Base-by-base conservation (phyloP, 2,797 vertebrate genomes). In the Myoxocephalus aenaeus region DNA sequence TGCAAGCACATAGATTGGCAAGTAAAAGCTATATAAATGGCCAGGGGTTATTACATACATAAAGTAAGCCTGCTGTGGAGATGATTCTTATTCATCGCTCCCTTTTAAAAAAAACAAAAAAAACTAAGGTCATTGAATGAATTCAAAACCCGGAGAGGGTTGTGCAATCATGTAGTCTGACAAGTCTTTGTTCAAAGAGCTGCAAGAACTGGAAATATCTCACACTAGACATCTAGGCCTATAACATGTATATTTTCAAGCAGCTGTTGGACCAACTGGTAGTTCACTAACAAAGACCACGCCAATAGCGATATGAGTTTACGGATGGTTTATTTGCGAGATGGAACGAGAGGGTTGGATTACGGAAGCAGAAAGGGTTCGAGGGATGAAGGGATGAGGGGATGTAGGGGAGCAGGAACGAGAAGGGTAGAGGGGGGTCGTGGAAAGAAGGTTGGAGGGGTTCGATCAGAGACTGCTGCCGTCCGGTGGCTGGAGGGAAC, bases 1-100 rank as follows among this genome's bases (percentile, higher is more conserved):
- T 54, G 64, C 70, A 70, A 70, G 71, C 44, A 48, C 53, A 40
- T 36, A 75, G 65, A 65, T 66, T 38, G n/a, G 22, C 34, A 75
- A 73, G 22, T 64, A 14, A 77, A 62, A 75, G 27, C 46, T 46
- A 56, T 50, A 73, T 44, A 62, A 65, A 77, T 46, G 46, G 34
- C n/a, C 36, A 1, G 2, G 12, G 18, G 42, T 25, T 42, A 13
- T 29, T 42, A 14, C 13, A 29, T 25, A 38, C 48, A 71, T 51
- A 56, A 42, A 54, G 42, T 29, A 51, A 20, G 48, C 12, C 53
- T 51, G 65, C 32, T 70, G 25, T 61, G 14, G 32, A 40, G 50
- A 61, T 48, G 17, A 62, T 38, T 48, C 3, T 62, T 34, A 57
- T 66, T 54, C 15, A 20, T 67, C 34, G 59, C 36, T 66, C 2